Percentiles rank a stretch among this genome's conserved stretches.
Evolutionary conservation across 2,113 vertebrate species (phyloP).

Genomic region (Melierax canorus): DNA sequence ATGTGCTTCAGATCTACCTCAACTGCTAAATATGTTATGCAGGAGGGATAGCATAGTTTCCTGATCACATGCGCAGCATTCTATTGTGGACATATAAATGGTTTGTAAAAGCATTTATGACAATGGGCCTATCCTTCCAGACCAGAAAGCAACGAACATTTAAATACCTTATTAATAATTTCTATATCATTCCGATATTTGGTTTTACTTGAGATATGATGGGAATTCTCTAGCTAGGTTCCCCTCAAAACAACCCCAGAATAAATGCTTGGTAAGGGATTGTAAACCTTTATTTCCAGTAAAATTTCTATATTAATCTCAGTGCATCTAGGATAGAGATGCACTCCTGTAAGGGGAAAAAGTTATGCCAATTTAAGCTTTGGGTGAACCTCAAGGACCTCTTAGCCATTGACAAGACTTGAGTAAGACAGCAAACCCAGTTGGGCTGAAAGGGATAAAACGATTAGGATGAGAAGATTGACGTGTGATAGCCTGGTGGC

Average conservation of each 20-base stretch:
- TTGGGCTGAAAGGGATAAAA: not conserved
- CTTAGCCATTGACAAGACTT: not conserved
- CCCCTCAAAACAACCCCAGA: not conserved
- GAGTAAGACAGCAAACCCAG: not conserved
- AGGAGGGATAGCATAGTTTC: not conserved
- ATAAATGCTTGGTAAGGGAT: not conserved
- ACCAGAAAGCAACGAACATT: not conserved
- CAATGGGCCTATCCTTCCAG: not conserved
- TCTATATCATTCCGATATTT: not conserved
- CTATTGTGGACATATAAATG: not conserved
- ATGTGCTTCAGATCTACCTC: not conserved
- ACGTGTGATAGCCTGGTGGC: not conserved
- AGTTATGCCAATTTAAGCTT: not conserved
- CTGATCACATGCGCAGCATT: not conserved
- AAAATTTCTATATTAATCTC: not conserved
- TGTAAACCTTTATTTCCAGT: not conserved
- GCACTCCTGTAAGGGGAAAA: rapidly evolving
- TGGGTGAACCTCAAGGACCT: not conserved
- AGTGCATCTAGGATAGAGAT: not conserved
- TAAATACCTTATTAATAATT: not conserved
- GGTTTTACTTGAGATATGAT: not conserved
- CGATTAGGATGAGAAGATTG: not conserved
- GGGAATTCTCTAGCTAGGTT: not conserved
- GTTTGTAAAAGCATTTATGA: not conserved
- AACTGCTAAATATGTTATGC: not conserved